Conservation (phyloP, 2,113 vertebrate genomes). For the Xenopus tropicalis region DNA sequence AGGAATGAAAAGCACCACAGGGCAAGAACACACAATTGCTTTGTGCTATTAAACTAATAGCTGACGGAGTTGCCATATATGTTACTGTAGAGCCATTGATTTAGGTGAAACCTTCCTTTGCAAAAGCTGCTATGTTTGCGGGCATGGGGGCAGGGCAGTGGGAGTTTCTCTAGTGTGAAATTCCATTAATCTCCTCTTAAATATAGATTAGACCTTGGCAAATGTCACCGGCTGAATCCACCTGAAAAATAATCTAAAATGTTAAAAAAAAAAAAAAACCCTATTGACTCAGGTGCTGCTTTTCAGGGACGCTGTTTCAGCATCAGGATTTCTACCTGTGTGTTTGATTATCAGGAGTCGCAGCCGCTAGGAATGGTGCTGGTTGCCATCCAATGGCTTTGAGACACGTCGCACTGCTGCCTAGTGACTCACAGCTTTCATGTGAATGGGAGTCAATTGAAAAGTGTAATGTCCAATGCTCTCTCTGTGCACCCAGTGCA, state of each 20-base stretch:
- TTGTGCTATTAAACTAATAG: no score
- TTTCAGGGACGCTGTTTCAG: slow-evolving; percentile 21
- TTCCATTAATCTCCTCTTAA: slow-evolving; percentile 29
- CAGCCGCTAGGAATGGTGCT: neutral
- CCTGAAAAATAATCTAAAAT: neutral
- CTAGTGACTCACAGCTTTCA: neutral
- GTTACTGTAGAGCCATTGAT: neutral
- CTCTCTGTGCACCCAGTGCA: neutral
- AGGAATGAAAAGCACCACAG: no score
- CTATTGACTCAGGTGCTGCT: slow-evolving; percentile 31
- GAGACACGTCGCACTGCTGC: slow-evolving; percentile 17
- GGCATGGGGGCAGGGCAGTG: neutral
- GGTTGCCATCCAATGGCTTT: neutral
- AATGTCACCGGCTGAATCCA: neutral
- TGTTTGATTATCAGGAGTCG: neutral
- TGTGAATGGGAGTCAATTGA: neutral
- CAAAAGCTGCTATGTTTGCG: neutral
- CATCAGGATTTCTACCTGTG: neutral
- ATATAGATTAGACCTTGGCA: slow-evolving; percentile 22
- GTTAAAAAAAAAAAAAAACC: neutral
- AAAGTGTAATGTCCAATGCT: neutral
- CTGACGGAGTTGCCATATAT: no score
- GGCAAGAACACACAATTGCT: no score
- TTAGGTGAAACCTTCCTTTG: slow-evolving; percentile 17
- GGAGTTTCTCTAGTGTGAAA: slow-evolving; percentile 6